Conservation (phyloP, 1,140 invertebrate genomes). For the Aphelinus certus region DNA sequence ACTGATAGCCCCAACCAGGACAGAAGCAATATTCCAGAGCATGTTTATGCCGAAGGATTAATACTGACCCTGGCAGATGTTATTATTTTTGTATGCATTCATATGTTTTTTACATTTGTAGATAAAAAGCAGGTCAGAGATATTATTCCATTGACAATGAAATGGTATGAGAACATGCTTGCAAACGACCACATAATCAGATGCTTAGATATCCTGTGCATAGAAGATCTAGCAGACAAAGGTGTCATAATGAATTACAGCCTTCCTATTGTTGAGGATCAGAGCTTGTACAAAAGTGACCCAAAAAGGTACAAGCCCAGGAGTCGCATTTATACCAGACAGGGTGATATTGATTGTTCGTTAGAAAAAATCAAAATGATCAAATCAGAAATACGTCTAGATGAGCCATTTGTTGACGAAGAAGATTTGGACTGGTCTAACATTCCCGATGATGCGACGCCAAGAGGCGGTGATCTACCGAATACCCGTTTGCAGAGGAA, state of each 20-base stretch:
- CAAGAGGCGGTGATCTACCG: conserved; percentile 82
- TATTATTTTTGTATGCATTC: conserved; percentile 78
- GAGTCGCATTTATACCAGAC: conserved; percentile 78
- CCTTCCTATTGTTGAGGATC: conserved; percentile 52
- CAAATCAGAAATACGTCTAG: conserved; percentile 57
- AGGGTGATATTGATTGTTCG: conserved; percentile 76
- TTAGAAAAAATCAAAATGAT: conserved; percentile 63
- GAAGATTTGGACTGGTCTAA: conserved; percentile 70
- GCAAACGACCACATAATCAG: conserved; percentile 54
- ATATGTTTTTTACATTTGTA: conserved; percentile 71
- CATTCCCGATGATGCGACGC: conserved; percentile 79
- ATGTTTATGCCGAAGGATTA: conserved; percentile 85
- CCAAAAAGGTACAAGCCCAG: conserved; percentile 78
- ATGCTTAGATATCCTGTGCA: conserved; percentile 49
- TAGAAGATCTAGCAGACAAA: conserved; percentile 5
- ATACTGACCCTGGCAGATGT: conserved; percentile 86
- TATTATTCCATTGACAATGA: conserved; percentile 72
- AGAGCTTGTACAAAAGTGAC: conserved; percentile 84
- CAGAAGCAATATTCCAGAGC: conserved; percentile 58
- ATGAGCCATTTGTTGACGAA: conserved; percentile 61
- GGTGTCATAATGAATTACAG: conserved; percentile 42
- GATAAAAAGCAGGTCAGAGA: conserved; percentile 62
- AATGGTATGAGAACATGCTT: conserved; percentile 73
- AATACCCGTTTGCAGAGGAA: conserved; percentile 78
- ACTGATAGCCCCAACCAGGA: conserved; percentile 45